Conservation (phyloP, 2,797 vertebrate genomes). For the Pseudomugil gertrudae region DNA sequence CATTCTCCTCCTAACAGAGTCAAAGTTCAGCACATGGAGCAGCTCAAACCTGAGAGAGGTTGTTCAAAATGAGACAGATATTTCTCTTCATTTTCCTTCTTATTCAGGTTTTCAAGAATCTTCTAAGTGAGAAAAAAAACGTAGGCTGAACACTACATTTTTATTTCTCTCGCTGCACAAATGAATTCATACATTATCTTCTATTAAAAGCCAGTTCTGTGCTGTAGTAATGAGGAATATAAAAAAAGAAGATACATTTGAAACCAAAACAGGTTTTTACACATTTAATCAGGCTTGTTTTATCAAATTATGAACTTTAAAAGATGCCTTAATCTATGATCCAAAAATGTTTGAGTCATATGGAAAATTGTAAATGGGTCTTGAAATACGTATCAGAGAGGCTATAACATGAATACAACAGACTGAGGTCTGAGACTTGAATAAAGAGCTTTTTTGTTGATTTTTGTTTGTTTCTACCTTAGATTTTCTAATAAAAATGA, state of each 20-base stretch:
- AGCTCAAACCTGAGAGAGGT: slow-evolving; percentile 87
- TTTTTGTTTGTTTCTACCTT: neutral
- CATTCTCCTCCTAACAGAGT: slow-evolving; percentile 96
- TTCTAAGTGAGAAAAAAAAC: neutral
- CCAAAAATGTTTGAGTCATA: neutral
- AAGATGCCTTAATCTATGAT: neutral
- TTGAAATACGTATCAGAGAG: neutral
- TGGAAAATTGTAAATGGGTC: neutral
- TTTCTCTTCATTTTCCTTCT: neutral
- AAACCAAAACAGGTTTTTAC: neutral
- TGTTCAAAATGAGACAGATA: neutral
- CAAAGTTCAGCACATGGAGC: slow-evolving; percentile 93
- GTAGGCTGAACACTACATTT: neutral
- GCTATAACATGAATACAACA: neutral
- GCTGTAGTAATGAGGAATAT: neutral
- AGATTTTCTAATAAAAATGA: neutral
- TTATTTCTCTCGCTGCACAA: neutral
- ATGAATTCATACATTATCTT: no score
- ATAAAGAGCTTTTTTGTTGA: neutral
- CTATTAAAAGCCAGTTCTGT: neutral
- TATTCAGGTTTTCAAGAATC: neutral
- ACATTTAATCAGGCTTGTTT: neutral
- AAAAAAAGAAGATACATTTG: neutral
- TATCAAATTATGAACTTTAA: neutral
- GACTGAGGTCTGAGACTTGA: neutral